Evolutionary conservation across 35 echinoderm and acorn worm genomes (phyloP), one percentile per base, ranked within the genome.

Genomic region (Heliocidaris erythrogramma): DNA sequence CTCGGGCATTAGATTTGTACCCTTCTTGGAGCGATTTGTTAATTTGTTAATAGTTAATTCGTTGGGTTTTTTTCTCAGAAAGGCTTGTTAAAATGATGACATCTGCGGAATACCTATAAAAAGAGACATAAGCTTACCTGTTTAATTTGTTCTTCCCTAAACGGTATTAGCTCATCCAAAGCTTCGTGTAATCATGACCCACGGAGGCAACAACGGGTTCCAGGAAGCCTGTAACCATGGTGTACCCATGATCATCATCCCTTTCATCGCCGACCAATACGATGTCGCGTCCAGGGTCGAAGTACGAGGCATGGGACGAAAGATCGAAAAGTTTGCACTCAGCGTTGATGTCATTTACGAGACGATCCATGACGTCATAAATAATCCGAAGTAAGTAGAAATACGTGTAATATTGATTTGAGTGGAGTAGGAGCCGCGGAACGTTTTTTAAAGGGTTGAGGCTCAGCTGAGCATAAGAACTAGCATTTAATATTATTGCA

Each of bases 161-260:
- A 85, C 49, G 30, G 47, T 49, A 32, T n/a, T 21, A 94, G 93
- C 30, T 59, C 95, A 96, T 49, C 60, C 85, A 6, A 96, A 94
- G 95, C 42, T 93, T 24, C 85, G 94, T 8, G 32, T 92, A 11
- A 69, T 96, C 47, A 94, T 96, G 24, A 89, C 85, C 47, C 95
- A 96, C 71, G 95, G 93, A 7, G 95, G 95, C 9, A 90, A 86
- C 49, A 96, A 94, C 88, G 94, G 95, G 31, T 93, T 96, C 13
- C 65, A 85, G 10, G 95, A 96, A 27, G 85, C 95, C 11, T 90
- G 90, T 7, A 53, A 47, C 48, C 93, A 96, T 59, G 90, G 85
- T 12, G 93, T 96, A 47, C 95, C 95, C 16, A 94, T 96, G 93
- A 87, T 96, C 85, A 48, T 94, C 60, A 96, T 96, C 30, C 95